Evolutionary conservation across 1,140 invertebrate genomes (phyloP).

Genomic region (Halictus rubicundus): DNA sequence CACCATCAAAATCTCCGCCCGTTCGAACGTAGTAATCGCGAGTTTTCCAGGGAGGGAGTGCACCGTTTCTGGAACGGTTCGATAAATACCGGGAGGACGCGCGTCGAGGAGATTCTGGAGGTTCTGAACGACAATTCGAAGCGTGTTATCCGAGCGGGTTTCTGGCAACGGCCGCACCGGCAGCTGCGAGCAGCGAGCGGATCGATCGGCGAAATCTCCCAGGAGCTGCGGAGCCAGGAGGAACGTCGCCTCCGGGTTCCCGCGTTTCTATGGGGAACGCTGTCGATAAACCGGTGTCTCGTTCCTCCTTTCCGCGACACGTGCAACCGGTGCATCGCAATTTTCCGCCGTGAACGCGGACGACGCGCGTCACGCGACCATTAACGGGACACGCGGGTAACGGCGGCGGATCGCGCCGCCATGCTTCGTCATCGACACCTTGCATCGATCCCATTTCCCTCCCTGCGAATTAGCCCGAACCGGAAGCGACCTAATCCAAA

Average conservation of each 20-base stretch:
- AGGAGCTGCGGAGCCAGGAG: neutral
- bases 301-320: constrained; percentile 1
- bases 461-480: too few relatives aligned
- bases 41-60: too few relatives aligned
- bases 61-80: too few relatives aligned
- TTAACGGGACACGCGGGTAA: neutral
- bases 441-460: neutral
- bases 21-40: too few relatives aligned
- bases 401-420: neutral
- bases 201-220: constrained; percentile 1
- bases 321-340: neutral
- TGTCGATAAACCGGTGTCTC: neutral
- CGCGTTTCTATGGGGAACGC: neutral
- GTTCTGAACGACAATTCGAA: neutral
- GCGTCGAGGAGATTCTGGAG: neutral
- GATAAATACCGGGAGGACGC: neutral
- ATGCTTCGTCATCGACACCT: neutral
- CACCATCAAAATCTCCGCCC: too few relatives aligned
- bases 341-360: neutral
- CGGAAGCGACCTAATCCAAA: too few relatives aligned
- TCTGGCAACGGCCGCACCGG: neutral
- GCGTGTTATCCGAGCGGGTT: neutral
- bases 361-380: neutral
- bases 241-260: neutral
- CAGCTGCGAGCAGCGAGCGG: neutral